Evolutionary conservation across 2,888 invertebrate genomes (phyloP).

Genomic region (Seira sanloemensis): DNA sequence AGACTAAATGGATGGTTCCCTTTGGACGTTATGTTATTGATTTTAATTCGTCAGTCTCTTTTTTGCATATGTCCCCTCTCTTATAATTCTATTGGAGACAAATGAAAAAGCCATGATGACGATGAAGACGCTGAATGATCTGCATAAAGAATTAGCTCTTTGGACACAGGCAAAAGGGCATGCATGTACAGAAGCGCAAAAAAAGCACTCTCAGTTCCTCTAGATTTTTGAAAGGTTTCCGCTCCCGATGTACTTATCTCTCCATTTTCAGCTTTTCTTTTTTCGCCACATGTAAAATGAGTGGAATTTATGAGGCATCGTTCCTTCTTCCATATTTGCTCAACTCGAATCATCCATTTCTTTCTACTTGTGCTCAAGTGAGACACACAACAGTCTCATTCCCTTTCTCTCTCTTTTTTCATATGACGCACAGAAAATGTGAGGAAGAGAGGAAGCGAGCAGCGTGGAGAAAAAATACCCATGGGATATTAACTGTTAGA

Average conservation of each 20-base stretch:
- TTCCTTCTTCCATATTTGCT: neutral
- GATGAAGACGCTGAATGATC: too few relatives aligned
- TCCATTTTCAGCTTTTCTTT: neutral
- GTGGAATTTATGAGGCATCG: neutral
- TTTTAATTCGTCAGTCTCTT: too few relatives aligned
- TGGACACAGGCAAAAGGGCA: neutral
- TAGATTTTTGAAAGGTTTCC: too few relatives aligned
- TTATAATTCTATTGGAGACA: too few relatives aligned
- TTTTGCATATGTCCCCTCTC: too few relatives aligned
- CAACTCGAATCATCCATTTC: neutral
- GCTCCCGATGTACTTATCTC: too few relatives aligned
- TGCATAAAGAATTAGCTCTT: neutral
- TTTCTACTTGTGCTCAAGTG: neutral
- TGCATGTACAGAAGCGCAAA: too few relatives aligned
- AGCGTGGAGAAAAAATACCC: slow-evolving; percentile 45
- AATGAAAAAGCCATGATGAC: too few relatives aligned
- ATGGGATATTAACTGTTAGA: slow-evolving; percentile 60
- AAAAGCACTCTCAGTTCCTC: too few relatives aligned
- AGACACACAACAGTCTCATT: neutral
- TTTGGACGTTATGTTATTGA: too few relatives aligned
- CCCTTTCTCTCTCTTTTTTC: neutral
- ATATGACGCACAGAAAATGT: neutral
- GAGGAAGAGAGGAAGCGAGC: neutral
- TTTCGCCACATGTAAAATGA: neutral
- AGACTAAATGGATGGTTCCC: too few relatives aligned